Conservation (phyloP, 2,888 invertebrate genomes). For the Hirtodrosophila histrioides region DNA sequence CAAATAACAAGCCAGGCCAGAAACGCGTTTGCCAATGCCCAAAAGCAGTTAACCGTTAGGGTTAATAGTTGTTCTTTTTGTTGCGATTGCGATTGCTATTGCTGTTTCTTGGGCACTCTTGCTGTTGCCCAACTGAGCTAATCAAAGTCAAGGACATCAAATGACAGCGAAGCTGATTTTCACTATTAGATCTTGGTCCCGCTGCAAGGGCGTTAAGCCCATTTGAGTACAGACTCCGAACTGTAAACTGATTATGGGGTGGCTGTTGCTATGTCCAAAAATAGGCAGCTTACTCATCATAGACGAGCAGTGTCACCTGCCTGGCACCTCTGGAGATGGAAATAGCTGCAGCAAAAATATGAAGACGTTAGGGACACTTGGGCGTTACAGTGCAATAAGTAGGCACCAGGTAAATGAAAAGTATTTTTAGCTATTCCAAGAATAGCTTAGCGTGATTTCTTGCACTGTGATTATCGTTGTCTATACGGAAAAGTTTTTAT, state of each 20-base stretch:
- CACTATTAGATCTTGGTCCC: conserved; percentile 21
- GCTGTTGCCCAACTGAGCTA: conserved; percentile 16
- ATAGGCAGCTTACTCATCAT: conserved; percentile 40
- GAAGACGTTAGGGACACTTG: too few relatives aligned
- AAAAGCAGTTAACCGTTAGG: conserved; percentile 7
- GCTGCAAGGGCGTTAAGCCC: conserved; percentile 6
- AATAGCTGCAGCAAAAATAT: too few relatives aligned
- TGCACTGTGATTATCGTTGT: too few relatives aligned
- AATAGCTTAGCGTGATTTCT: too few relatives aligned
- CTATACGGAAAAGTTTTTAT: too few relatives aligned
- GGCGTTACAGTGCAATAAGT: too few relatives aligned
- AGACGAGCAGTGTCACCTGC: neutral
- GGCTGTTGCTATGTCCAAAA: conserved; percentile 46
- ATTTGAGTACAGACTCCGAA: conserved; percentile 3
- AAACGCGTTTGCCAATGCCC: conserved; percentile 6
- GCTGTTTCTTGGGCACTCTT: neutral
- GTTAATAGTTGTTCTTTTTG: conserved; percentile 21
- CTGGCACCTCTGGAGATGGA: too few relatives aligned
- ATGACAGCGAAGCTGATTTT: conserved; percentile 27
- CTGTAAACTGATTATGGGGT: conserved; percentile 36
- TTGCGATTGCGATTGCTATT: conserved; percentile 5
- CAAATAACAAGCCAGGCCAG: conserved; percentile 15
- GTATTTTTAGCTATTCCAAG: too few relatives aligned
- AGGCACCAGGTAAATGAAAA: too few relatives aligned
- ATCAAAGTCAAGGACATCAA: conserved; percentile 39